Base-by-base conservation (phyloP, 2,113 vertebrate genomes). In the Salvelinus alpinus region DNA sequence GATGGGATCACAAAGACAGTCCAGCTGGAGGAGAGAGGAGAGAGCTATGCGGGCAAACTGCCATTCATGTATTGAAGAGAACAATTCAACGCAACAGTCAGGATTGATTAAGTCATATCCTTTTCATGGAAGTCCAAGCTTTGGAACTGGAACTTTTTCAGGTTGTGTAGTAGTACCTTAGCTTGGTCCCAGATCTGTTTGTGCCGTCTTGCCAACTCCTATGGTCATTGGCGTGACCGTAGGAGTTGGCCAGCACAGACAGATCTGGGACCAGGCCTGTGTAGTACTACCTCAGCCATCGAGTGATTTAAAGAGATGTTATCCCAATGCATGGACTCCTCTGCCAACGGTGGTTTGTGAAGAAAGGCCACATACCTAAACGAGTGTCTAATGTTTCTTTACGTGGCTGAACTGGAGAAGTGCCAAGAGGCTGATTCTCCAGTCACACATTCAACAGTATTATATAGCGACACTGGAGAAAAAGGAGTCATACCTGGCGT, bases 361-460 rank as follows among this genome's bases (percentile, higher is more conserved):
- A 48, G 20, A 71, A 27, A 67, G 65, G 67, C 75, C 38, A n/a
- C 64, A 66, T 65, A 59, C 62, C 64, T 70, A 83, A 74, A 78
- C 71, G 14, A 70, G 47, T 59, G 57, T 76, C 75, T 79, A 80
- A 76, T 25, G 70, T 82, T 88, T 87, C 75, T 79, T 75, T 64
- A 78, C 80, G 78, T 70, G 47, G n/a, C 25, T 78, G 54, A 72
- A 44, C 72, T 59, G 70, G 75, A 69, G 24, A 24, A 44, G 51
- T 20, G 76, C 80, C 82, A 74, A 44, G 3, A 72, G 72, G 34
- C 59, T 70, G 51, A 62, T 72, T 71, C 62, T 16, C 64, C 67
- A 51, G 70, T 73, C 71, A 73, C 64, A 73, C 66, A 38, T 68
- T 51, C 29, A 76, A 18, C 74, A 70, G 44, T 71, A 64, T 73